Conservation (phyloP, 2,888 invertebrate genomes). For the Pristionchus mayeri region DNA sequence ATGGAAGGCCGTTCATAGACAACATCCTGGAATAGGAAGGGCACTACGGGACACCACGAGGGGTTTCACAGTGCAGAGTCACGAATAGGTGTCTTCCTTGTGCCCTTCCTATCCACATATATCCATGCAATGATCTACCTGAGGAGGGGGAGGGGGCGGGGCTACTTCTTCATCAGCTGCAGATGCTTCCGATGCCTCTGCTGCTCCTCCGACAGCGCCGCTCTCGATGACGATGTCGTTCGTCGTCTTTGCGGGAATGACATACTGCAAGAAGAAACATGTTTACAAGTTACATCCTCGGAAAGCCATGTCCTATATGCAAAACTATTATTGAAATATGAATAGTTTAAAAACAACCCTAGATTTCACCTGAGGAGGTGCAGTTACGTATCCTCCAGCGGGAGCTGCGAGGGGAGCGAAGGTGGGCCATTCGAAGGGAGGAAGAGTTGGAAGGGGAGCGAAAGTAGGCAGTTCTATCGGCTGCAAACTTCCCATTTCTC, state of each 20-base stretch:
- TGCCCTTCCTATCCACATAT: background rate
- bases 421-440: conserved; percentile 44
- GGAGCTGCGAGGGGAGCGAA: conserved; percentile 22
- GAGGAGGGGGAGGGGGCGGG: background rate
- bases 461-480: conserved; percentile 38
- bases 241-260: background rate
- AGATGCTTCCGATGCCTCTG: background rate
- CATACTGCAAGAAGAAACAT: background rate
- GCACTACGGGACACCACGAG: background rate
- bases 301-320: no score
- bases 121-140: background rate
- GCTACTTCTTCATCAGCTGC: background rate
- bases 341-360: no score
- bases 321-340: no score
- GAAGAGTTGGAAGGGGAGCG: conserved; percentile 45
- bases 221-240: background rate
- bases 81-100: background rate
- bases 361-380: conserved; percentile 27
- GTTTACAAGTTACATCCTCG: background rate
- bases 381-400: conserved; percentile 16
- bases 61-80: background rate
- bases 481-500: background rate
- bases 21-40: background rate
- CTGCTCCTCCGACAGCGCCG: background rate
- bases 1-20: background rate